phyloP scores from a whole-genome alignment of 2,888 invertebrate genomes.

The Eupithecia exiguata region DNA sequence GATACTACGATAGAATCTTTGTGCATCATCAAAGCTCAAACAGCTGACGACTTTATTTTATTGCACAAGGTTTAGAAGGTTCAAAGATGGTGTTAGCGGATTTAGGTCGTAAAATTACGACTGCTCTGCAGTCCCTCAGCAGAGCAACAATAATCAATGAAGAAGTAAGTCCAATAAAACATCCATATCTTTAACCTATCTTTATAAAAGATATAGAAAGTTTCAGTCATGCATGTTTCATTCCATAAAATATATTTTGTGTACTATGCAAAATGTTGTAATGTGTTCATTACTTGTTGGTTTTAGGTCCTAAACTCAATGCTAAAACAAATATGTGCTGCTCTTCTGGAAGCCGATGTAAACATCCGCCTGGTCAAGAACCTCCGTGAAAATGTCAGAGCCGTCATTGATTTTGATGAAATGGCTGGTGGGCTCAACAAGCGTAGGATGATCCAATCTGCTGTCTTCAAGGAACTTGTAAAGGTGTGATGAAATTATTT shows the following conservation, averaged over 20 bases:
- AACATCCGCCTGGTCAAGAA: slow-evolving; percentile 98
- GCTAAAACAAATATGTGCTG: slow-evolving; percentile 99
- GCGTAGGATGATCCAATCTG: slow-evolving; percentile 98
- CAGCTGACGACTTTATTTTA: slow-evolving; percentile 54
- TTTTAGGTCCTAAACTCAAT: slow-evolving; percentile 97
- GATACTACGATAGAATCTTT: slow-evolving; percentile 33
- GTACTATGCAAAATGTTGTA: not conserved
- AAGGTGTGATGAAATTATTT: slow-evolving; percentile 85
- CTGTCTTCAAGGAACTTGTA: slow-evolving; percentile 98
- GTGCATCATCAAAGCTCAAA: slow-evolving; percentile 37
- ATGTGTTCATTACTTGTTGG: slow-evolving; percentile 10
- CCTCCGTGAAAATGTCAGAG: slow-evolving; percentile 97
- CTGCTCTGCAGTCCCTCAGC: slow-evolving; percentile 98
- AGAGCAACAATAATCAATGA: slow-evolving; percentile 99
- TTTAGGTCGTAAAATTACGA: slow-evolving; percentile 99
- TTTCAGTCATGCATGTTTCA: not conserved
- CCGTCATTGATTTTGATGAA: slow-evolving; percentile 99
- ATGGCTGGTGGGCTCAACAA: slow-evolving; percentile 99
- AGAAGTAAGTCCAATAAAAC: slow-evolving; percentile 85
- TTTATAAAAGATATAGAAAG: not conserved
- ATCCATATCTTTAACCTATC: not conserved
- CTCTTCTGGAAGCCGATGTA: slow-evolving; percentile 98
- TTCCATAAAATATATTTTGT: not conserved
- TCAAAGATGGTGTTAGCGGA: slow-evolving; percentile 99
- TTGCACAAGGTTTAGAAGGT: slow-evolving; percentile 45